Conservation (phyloP, 2,888 invertebrate genomes). For the Onthophagus sagittarius region DNA sequence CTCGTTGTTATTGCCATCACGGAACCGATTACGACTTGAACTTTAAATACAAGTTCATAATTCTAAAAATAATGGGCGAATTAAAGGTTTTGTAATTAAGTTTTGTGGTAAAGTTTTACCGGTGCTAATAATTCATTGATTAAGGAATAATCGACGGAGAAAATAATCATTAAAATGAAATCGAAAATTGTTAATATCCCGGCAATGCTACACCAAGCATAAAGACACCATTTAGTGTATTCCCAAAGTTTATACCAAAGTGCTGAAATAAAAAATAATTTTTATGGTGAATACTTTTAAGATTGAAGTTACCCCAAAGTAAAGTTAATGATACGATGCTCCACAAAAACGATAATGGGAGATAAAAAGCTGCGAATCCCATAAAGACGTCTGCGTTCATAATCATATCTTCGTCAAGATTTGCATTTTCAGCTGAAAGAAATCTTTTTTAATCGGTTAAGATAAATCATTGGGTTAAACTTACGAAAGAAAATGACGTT, state of each 20-base stretch:
- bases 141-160: constrained; percentile 12
- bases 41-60: background rate
- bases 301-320: constrained; percentile 27
- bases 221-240: constrained; percentile 1
- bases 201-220: constrained; percentile 9
- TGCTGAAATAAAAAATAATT: background rate
- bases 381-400: constrained; percentile 30
- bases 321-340: constrained; percentile 28
- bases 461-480: background rate
- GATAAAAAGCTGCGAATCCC: constrained; percentile 33
- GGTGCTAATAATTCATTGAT: background rate
- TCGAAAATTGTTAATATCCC: constrained; percentile 13
- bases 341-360: constrained; percentile 31
- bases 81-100: background rate
- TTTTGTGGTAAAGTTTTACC: background rate
- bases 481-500: background rate
- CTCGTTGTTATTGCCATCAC: constrained; percentile 43
- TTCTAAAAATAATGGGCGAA: too few relatives aligned
- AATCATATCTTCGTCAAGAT: constrained; percentile 12
- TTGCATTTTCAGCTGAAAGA: background rate
- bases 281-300: too few relatives aligned
- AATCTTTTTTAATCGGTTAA: background rate
- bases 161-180: constrained; percentile 5
- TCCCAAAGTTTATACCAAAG: constrained; percentile 2
- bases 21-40: constrained; percentile 35